Evolutionary conservation across 2,888 invertebrate genomes (phyloP), one percentile per base, ranked within the genome.

Genomic region (Artemia sinica): DNA sequence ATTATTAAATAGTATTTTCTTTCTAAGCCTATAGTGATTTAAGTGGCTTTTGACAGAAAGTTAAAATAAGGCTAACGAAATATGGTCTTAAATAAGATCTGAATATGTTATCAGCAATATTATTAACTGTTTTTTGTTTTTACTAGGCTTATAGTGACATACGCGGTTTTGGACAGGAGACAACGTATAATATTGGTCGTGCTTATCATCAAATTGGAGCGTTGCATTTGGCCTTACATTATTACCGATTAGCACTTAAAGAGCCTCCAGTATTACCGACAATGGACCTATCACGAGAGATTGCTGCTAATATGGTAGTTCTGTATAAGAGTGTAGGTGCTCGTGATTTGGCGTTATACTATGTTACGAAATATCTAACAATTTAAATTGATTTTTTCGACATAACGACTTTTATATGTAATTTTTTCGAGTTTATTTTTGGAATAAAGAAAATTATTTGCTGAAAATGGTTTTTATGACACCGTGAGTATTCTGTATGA

Each of bases 221-320:
- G 28, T 81, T 85, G 72, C 85, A 88, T 73, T 80, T 88, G 72
- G 94, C 95, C 0, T 81, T 88, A 71, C 83, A 87, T 75, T 90
- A 89, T 77, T 96, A 95, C 78, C 87, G 90, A 76, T 83, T 84
- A 76, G 92, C 88, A 1, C 80, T 96, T 67, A 80, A 83, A 13
- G 14, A 58, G 58, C n/a, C 8, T 8, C 58, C 58, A 14, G n/a
- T n/a, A 18, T 79, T 76, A 7, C 77, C 79, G 72, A 77, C 81
- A 65, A 79, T 86, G 76, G 85, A 89, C 76, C 81, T 95, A 71
- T 84, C 81, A 69, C 81, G 81, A 74, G 93, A 95, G 79, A 87
- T 87, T 70, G 94, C 93, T 0, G 94, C 84, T 76, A 96, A 95
- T 81, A 80, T 96, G 70, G 86, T 88, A 76, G 79, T 91, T 49